These are phyloP conservation scores for Blera fallax DNA, from an alignment of 2,888 invertebrate species.

Conservation along the genomic window DNA sequence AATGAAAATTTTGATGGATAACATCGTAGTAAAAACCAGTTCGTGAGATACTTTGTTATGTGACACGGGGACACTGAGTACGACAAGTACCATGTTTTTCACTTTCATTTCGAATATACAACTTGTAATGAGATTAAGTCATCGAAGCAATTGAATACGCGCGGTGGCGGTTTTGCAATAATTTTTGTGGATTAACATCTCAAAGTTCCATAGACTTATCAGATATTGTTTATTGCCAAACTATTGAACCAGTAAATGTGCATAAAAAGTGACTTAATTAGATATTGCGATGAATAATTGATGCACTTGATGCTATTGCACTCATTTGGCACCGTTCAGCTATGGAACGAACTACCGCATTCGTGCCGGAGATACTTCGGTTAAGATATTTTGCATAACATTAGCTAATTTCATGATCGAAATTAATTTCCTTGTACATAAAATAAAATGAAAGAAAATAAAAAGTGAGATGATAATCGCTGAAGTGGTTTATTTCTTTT, in stretches of 20 bases:
- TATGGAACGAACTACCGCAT: slow-evolving; percentile 54
- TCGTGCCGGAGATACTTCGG: slow-evolving; percentile 54
- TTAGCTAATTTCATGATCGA: slow-evolving; percentile 22
- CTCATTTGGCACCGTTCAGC: slow-evolving; percentile 14
- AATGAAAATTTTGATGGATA: slow-evolving; percentile 8
- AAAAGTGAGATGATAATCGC: slow-evolving; percentile 2
- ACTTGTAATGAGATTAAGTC: slow-evolving; percentile 49
- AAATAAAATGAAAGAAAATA: background rate
- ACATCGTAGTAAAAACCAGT: slow-evolving; percentile 53
- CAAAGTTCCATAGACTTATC: background rate
- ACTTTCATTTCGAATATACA: slow-evolving; percentile 55
- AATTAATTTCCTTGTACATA: slow-evolving; percentile 45
- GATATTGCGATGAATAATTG: slow-evolving; percentile 3
- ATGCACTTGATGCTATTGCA: slow-evolving; percentile 15
- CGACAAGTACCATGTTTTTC: slow-evolving; percentile 40
- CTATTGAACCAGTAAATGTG: background rate
- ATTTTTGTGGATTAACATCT: slow-evolving; percentile 12
- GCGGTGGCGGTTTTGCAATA: slow-evolving; percentile 9
- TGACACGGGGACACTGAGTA: slow-evolving; percentile 53
- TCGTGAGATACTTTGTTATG: slow-evolving; percentile 39
- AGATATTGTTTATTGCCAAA: background rate
- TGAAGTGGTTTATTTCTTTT: background rate
- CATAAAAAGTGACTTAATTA: slow-evolving; percentile 16
- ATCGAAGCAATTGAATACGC: slow-evolving; percentile 31
- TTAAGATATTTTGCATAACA: slow-evolving; percentile 52